Conservation (phyloP, 2,888 invertebrate species). For the Plutella xylostella region DNA sequence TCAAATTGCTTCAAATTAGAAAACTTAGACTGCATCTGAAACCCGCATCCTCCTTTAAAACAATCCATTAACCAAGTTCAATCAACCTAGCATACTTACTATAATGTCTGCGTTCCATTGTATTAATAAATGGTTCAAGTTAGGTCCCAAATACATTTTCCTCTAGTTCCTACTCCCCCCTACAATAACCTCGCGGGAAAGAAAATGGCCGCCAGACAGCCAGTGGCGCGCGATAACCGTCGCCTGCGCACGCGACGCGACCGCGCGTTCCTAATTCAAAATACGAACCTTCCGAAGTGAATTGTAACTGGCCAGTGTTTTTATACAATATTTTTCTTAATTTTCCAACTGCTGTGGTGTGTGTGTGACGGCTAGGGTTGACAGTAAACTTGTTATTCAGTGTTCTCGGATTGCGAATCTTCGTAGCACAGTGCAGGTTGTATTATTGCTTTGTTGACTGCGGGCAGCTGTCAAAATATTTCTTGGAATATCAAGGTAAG, state of each 20-base stretch:
- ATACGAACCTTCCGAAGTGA: slow-evolving; percentile 15
- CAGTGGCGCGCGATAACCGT: slow-evolving; percentile 51
- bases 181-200: too few species aligned
- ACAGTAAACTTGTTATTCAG: neutral
- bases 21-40: too few species aligned
- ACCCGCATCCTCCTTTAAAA: too few species aligned
- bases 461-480: slow-evolving; percentile 54
- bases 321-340: neutral
- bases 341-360: neutral
- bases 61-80: too few species aligned
- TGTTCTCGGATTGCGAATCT: slow-evolving; percentile 20
- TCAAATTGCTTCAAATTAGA: too few species aligned
- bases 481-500: slow-evolving; percentile 50
- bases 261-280: slow-evolving; percentile 25
- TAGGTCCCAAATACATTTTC: too few species aligned
- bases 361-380: neutral
- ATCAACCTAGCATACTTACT: too few species aligned
- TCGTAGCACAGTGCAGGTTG: slow-evolving; percentile 24
- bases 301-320: neutral
- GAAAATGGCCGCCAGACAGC: slow-evolving; percentile 46
- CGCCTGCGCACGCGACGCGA: slow-evolving; percentile 42
- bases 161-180: slow-evolving; percentile 49
- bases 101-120: too few species aligned
- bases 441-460: slow-evolving; percentile 44
- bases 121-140: too few species aligned